Evolutionary conservation across 2,888 invertebrate genomes (phyloP), one percentile per base, ranked within the genome.

Genomic region (Melinaea marsaeus): DNA sequence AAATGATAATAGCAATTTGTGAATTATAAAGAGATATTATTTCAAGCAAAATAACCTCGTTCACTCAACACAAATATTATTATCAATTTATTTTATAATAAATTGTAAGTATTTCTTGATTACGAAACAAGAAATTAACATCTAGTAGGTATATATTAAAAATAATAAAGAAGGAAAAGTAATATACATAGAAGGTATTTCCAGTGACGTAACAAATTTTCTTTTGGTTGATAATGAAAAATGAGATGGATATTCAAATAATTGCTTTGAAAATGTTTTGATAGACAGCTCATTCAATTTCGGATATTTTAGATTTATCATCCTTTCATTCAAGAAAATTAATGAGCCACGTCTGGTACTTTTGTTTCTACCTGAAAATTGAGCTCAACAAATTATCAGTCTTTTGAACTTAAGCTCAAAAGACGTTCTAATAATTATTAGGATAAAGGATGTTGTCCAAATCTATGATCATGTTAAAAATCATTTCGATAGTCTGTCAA

Each of bases 281-380:
- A 51, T 51, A 47, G 58, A 60, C 58, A 56, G 60, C 57, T 61
- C 60, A 57, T 57, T 54, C 35, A 48, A 11, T 60, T 64, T 62
- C 22, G 60, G 61, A 61, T 63, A 58, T 57, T 34, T 64, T 51
- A 58, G 54, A 45, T 58, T 57, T 62, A 60, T 60, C 57, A 57
- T 62, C 58, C 47, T 56, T 60, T 65, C 47, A 34, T 56, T 45
- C 47, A 45, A 59, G 45, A 54, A 57, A 51, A 63, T 60, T 63
- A 60, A 60, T 63, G 51, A 63, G 57, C 45, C 48, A 13, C 33
- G 37, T 46, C 48, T 13, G 42, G 51, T 51, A 33, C 51, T 60
- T 37, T 63, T 59, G 33, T 57, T 57, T 59, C 55, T 33, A 22
- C 22, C 22, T 22, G 22, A 22, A 22, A 22, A 22, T 22, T 22